Conservation (phyloP, 2,888 invertebrate genomes). For the Iphiclides podalirius region DNA sequence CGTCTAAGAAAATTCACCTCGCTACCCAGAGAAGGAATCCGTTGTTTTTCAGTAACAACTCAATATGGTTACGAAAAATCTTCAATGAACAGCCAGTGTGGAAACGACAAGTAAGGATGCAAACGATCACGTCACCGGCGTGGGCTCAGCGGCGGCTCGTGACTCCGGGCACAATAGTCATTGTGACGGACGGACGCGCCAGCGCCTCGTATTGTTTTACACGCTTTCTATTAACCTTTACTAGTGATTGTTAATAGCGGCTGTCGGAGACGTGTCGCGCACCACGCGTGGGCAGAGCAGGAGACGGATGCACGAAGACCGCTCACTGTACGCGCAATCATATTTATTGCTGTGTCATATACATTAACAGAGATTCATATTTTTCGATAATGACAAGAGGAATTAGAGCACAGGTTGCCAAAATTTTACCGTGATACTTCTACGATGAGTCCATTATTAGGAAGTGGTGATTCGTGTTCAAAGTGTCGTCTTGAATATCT, state of each 20-base stretch:
- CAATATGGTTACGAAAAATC: too few relatives aligned
- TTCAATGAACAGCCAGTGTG: too few relatives aligned
- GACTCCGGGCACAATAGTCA: constrained; percentile 56
- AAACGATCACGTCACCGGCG: constrained; percentile 12
- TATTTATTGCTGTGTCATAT: constrained; percentile 8
- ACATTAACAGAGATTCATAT: too few relatives aligned
- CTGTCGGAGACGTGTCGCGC: constrained; percentile 36
- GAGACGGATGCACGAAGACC: constrained; percentile 7
- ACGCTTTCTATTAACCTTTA: constrained; percentile 64
- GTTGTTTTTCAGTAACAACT: too few relatives aligned
- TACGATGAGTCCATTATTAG: too few relatives aligned
- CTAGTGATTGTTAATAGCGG: constrained; percentile 52
- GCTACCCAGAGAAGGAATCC: neutral
- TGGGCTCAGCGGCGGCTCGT: constrained; percentile 31
- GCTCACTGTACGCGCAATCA: constrained; percentile 26
- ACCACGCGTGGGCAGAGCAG: constrained; percentile 19
- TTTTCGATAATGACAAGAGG: too few relatives aligned
- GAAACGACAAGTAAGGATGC: constrained; percentile 2
- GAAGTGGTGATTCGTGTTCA: too few relatives aligned
- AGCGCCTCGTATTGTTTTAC: constrained; percentile 50
- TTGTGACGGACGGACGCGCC: constrained; percentile 42
- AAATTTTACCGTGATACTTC: too few relatives aligned
- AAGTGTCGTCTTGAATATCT: too few relatives aligned
- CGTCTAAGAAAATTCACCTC: too few relatives aligned
- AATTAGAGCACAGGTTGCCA: too few relatives aligned